These are phyloP conservation scores for Drosophila funebris DNA, from an alignment of 1,140 invertebrate species.

Conservation along the genomic window DNA sequence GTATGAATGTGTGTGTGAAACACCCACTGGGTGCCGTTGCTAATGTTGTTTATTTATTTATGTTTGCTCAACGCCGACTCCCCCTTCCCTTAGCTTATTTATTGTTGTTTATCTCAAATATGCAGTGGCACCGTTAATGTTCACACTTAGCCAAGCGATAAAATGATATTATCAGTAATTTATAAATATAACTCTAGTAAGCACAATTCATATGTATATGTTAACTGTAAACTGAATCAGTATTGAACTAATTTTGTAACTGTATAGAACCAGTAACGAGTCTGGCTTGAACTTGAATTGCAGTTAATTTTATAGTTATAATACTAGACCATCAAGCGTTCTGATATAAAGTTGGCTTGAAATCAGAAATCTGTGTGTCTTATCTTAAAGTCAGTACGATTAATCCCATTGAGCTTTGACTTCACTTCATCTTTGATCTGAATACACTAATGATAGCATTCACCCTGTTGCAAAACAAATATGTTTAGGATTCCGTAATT, in stretches of 20 bases:
- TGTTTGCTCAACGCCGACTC: conserved; percentile 21
- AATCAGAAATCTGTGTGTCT: background rate
- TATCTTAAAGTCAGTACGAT: background rate
- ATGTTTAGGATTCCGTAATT: background rate
- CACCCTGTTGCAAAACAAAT: background rate
- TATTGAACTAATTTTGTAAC: background rate
- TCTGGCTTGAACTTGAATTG: background rate
- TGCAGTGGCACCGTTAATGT: conserved; percentile 43
- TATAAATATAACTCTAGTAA: background rate
- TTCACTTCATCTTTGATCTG: background rate
- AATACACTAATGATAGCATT: background rate
- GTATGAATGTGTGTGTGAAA: background rate
- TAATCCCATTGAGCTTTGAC: background rate
- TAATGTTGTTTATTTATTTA: conserved; percentile 58
- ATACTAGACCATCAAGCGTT: no score
- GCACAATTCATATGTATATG: no score
- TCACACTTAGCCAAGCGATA: conserved; percentile 42
- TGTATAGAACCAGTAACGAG: background rate
- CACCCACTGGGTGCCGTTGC: conserved; percentile 1
- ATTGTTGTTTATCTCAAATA: conserved; percentile 21
- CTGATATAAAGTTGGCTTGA: no score
- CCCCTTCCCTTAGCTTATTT: conserved; percentile 14
- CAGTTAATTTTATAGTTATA: background rate
- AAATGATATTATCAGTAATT: background rate
- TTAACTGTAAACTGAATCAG: no score